Conservation (phyloP, 2,113 vertebrate genomes). For the Motacilla alba region DNA sequence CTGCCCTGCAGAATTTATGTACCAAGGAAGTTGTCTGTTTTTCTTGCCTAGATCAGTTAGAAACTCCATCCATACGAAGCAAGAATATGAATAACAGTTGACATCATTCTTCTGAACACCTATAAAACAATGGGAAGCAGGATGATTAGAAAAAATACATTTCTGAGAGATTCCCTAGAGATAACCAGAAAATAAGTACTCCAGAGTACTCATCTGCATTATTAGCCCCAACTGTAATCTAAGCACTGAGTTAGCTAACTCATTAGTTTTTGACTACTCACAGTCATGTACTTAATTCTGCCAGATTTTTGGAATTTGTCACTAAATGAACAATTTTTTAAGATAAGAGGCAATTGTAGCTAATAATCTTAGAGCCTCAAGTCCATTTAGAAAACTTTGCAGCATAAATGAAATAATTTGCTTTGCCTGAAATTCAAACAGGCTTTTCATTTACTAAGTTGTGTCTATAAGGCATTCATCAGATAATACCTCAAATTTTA, state of each 20-base stretch:
- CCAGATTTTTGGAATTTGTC: not conserved
- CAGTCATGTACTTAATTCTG: not conserved
- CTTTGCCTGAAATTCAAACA: constrained; percentile 69
- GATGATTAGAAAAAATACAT: not conserved
- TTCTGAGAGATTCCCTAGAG: not conserved
- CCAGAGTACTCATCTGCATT: not conserved
- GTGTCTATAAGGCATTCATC: not conserved
- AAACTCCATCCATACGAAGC: not conserved
- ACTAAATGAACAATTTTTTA: not conserved
- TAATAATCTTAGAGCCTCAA: constrained; percentile 78
- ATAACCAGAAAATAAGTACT: not conserved
- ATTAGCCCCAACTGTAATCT: not conserved
- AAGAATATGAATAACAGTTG: not conserved
- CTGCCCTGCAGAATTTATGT: not conserved
- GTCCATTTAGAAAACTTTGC: constrained; percentile 82
- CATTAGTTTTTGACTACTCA: not conserved
- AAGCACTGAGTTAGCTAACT: not conserved
- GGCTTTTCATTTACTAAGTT: not conserved
- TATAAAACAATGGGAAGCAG: not conserved
- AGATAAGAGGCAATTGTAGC: constrained; percentile 26
- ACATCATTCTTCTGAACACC: not conserved
- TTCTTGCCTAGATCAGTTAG: not conserved
- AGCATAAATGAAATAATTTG: constrained; percentile 84
- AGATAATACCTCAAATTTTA: not conserved
- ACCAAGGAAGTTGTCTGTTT: not conserved